Conservation (phyloP, 2,797 vertebrate genomes). For the Macrochelys suwanniensis region DNA sequence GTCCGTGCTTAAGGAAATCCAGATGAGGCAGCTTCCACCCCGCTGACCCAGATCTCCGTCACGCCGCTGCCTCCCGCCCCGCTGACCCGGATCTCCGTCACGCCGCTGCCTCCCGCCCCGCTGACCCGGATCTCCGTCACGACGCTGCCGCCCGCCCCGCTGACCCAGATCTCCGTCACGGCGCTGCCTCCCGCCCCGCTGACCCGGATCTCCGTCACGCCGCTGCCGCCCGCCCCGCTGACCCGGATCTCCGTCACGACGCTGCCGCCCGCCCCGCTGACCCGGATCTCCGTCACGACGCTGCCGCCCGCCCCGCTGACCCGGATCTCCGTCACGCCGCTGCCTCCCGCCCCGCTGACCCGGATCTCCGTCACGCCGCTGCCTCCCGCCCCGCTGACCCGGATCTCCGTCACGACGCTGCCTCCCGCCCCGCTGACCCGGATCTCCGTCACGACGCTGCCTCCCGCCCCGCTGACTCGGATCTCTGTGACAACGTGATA, state of each 20-base stretch:
- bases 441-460: background rate
- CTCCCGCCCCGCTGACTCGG: fast-evolving
- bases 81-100: fast-evolving
- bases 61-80: too few relatives aligned
- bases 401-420: background rate
- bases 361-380: too few relatives aligned
- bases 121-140: background rate
- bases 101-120: fast-evolving
- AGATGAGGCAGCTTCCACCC: too few relatives aligned
- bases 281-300: too few relatives aligned
- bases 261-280: background rate
- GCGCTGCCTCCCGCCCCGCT: constrained; percentile 44
- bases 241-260: fast-evolving
- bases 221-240: fast-evolving
- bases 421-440: fast-evolving
- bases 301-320: too few relatives aligned
- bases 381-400: too few relatives aligned
- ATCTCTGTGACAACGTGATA: fast-evolving
- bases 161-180: constrained; percentile 88
- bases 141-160: background rate
- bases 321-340: too few relatives aligned
- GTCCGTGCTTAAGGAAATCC: background rate
- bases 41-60: background rate
- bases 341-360: too few relatives aligned
- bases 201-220: background rate